Base-by-base conservation (phyloP, 2,888 invertebrate species). In the Perithous albicinctus region DNA sequence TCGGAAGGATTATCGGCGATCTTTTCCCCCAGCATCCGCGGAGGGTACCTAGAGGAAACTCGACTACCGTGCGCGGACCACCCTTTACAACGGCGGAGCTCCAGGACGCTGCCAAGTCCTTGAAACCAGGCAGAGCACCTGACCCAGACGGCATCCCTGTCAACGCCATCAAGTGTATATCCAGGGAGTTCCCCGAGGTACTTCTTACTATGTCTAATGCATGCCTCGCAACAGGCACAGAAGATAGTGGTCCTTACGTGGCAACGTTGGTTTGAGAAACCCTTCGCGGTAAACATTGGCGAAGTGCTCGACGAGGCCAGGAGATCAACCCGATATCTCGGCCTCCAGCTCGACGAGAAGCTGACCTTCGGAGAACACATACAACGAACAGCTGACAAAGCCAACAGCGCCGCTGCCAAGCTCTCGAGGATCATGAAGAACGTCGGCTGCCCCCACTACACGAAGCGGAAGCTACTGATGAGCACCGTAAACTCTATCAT, bases 101-200 rank as follows among this genome's bases (percentile, higher is more conserved):
- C n/a, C n/a, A n/a, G n/a, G n/a, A n/a, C 35, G 78, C 78, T 15
- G 51, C 78, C 10, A 70, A 18, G 5, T 15, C 56, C 5, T 46
- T 79, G 41, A 79, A 72, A 32, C 15, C 15, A 1, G 43, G 54
- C 12, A 79, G 75, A 41, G 82, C 82, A 3, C 78, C 70, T 1
- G 75, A 61, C 29, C 78, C 80, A 1, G 78, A 75, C 35, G 82
- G 78, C 26, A 72, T 79, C 59, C 76, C 75, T 10, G 54, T 35
- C 0, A 35, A 41, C 1, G 70, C 54, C 2, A 46, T 78, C 8
- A 79, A 74, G n/a, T n/a, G n/a, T n/a, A n/a, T n/a, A n/a, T n/a
- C n/a, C n/a, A n/a, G n/a, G n/a, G n/a, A n/a, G n/a, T n/a, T n/a
- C n/a, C n/a, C n/a, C n/a, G n/a, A n/a, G n/a, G n/a, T n/a, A n/a